Evolutionary conservation across 2,888 invertebrate species (phyloP), one percentile per base, ranked within the genome.

Genomic region (Aphodius granarius): DNA sequence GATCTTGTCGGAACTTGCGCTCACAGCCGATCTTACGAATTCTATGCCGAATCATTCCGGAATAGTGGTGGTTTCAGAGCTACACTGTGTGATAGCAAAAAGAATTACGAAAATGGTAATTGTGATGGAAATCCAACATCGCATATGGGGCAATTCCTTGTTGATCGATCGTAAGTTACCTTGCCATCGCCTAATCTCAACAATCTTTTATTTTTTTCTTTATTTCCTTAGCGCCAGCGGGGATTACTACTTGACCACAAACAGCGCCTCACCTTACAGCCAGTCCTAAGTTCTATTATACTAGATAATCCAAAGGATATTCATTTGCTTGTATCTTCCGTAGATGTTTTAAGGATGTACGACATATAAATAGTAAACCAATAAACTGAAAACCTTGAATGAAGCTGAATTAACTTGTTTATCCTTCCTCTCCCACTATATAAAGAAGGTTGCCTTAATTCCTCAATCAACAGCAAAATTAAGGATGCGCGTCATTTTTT

Each of bases 31-130:
- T 82, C 89, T 2, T 86, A 86, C 70, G n/a, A 80, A 23, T 88
- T 87, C 78, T 89, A 85, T 75, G 85, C 87, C 0, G 89, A 89
- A 81, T 86, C 89, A 0, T 79, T 89, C 3, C 18, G 17, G 0
- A 71, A 63, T 6, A 73, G 79, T 62, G 81, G 83, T 63, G 81
- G 83, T 62, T 89, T 87, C 72, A 76, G 78, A 0, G 83, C 86
- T 0, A 64, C 62, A 6, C 16, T 72, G 13, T 83, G 83, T 72
- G 75, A 78, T 15, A 80, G 76, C 22, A 79, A 78, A 70, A 20
- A 71, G 0, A 75, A 79, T 19, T 83, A 76, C 76, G 73, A 78
- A 18, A 74, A 75, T 13, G 81, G 82, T 9, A 71, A 75, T 13
- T 84, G 84, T 63, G n/a, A 73, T 6, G 63, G 62, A 4, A 79